phyloP scores from a whole-genome alignment of 2,888 invertebrate species.

The Drosophila dives region DNA sequence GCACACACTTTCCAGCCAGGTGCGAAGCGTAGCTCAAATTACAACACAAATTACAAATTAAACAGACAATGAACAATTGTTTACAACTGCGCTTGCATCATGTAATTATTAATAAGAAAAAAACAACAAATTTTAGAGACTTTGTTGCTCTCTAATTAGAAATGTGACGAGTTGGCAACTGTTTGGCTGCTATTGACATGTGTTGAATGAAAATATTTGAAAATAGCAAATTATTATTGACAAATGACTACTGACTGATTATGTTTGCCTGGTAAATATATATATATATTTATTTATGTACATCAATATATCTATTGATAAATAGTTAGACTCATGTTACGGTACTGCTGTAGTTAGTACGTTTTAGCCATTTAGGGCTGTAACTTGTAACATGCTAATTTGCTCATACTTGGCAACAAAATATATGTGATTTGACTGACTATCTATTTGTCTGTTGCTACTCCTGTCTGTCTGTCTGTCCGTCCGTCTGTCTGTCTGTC shows the following conservation, averaged over 20 bases:
- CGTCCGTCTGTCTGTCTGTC: conserved; percentile 15
- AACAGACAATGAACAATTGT: conserved; percentile 65
- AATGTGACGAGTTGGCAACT: conserved; percentile 49
- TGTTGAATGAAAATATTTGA: conserved; percentile 33
- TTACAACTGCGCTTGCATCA: conserved; percentile 70
- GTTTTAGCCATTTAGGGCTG: conserved; percentile 71
- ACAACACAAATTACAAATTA: conserved; percentile 46
- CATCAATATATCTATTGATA: conserved; percentile 16
- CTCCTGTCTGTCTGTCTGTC: conserved; percentile 8
- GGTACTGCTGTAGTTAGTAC: conserved; percentile 54
- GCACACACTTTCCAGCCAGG: conserved; percentile 51
- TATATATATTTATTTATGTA: conserved; percentile 41
- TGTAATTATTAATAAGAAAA: conserved; percentile 61
- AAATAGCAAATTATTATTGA: neutral
- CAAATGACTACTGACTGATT: neutral
- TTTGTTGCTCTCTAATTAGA: conserved; percentile 63
- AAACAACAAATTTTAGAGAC: neutral
- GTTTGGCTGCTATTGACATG: conserved; percentile 30
- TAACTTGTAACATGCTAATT: conserved; percentile 76
- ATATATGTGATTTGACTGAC: conserved; percentile 15
- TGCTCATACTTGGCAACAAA: conserved; percentile 49
- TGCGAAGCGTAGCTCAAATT: conserved; percentile 66
- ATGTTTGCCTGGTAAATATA: conserved; percentile 27
- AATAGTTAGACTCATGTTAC: conserved; percentile 14
- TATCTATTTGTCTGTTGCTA: conserved; percentile 14